Conservation (phyloP, 92 coral and sea anemone genomes). For the Palythoa heliodiscus region DNA sequence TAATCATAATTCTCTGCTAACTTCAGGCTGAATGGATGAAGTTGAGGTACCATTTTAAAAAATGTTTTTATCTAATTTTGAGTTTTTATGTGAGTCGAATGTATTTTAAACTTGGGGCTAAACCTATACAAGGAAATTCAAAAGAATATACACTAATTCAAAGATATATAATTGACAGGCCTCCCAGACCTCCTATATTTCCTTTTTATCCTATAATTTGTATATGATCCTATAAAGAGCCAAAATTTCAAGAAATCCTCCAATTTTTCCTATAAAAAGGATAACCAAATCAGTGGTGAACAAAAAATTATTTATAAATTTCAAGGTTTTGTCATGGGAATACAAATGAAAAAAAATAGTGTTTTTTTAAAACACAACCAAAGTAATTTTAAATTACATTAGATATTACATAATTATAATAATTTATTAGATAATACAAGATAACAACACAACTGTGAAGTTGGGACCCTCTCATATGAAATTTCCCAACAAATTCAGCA, state of each 20-base stretch:
- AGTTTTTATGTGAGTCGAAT: conserved; percentile 13
- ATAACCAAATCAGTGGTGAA: not conserved
- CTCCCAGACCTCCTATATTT: conserved; percentile 25
- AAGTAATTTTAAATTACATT: not conserved
- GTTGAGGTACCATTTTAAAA: conserved; percentile 25
- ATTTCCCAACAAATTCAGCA: too few relatives aligned
- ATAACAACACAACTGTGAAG: not conserved
- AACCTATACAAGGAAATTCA: conserved; percentile 22
- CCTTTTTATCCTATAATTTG: conserved; percentile 14
- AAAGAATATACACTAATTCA: conserved; percentile 14
- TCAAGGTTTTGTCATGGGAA: conserved; percentile 4
- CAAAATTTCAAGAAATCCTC: conserved; percentile 29
- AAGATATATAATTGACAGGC: conserved; percentile 12
- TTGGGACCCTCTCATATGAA: not conserved
- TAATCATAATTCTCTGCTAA: conserved; percentile 24
- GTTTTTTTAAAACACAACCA: not conserved
- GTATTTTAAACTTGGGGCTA: conserved; percentile 25
- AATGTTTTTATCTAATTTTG: conserved; percentile 15
- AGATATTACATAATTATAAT: not conserved
- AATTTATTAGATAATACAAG: not conserved
- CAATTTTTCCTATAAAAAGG: conserved; percentile 17
- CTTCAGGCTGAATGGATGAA: conserved; percentile 19
- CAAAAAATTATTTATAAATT: not conserved
- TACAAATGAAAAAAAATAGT: not conserved
- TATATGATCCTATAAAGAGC: conserved; percentile 25